Evolutionary conservation across 2,113 vertebrate species (phyloP).

Genomic region (Plestiodon gilberti): DNA sequence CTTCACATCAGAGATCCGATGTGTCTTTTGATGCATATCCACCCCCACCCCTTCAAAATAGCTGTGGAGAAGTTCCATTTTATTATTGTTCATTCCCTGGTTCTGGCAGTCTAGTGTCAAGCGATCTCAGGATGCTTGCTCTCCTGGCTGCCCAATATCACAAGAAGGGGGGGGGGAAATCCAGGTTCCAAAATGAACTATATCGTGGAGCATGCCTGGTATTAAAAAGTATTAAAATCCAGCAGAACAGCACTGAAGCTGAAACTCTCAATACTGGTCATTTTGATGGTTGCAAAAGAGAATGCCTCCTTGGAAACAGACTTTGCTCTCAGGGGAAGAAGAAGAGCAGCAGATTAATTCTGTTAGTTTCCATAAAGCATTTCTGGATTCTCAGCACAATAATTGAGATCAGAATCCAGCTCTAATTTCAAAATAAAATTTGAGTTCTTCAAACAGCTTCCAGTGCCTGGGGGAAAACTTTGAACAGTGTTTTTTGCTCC

Average conservation of each 20-base stretch:
- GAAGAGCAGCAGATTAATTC: not conserved
- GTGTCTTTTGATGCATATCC: not conserved
- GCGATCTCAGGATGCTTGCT: not conserved
- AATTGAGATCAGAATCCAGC: slow-evolving; percentile 26
- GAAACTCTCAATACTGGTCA: accelerated
- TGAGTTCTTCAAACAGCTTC: slow-evolving; percentile 26
- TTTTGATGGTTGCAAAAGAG: accelerated
- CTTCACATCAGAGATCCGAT: not conserved
- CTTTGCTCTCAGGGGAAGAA: not conserved
- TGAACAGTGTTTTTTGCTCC: slow-evolving; percentile 12
- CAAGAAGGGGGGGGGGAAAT: not conserved
- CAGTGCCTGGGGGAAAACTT: slow-evolving; percentile 48
- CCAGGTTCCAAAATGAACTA: not conserved
- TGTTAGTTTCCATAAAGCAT: not conserved
- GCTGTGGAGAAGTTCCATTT: not conserved
- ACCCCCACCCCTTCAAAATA: not conserved
- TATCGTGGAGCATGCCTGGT: not conserved
- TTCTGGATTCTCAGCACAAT: not conserved
- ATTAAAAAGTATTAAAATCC: not conserved
- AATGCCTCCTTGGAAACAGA: accelerated
- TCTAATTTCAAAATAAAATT: slow-evolving; percentile 40
- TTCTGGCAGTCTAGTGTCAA: not conserved
- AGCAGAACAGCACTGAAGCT: not conserved
- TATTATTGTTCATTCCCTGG: not conserved
- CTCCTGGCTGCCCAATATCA: not conserved